Conservation (phyloP, 2,888 invertebrate genomes). For the Ramazzottius varieornatus region DNA sequence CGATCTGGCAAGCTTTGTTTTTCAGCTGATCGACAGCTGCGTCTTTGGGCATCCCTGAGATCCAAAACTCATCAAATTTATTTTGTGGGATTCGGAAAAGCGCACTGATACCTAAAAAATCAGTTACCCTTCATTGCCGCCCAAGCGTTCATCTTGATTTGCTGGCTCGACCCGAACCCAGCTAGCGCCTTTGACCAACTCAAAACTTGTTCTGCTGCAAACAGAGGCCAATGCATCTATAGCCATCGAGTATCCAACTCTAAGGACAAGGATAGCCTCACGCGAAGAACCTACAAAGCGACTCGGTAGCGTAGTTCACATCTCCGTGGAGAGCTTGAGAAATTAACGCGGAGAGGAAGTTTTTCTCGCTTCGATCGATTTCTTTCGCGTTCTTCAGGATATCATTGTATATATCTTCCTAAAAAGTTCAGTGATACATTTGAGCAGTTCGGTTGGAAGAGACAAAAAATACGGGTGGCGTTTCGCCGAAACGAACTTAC, state of each 20-base stretch:
- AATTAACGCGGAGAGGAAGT: neutral
- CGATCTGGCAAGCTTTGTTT: too few species aligned
- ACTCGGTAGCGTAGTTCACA: neutral
- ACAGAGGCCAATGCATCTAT: neutral
- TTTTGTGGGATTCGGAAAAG: too few species aligned
- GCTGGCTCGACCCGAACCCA: neutral
- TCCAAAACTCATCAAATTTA: too few species aligned
- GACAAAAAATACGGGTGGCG: neutral
- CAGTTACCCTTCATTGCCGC: neutral
- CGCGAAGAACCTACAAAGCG: neutral
- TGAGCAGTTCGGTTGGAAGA: too few species aligned
- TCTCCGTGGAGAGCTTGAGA: neutral
- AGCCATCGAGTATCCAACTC: too few species aligned
- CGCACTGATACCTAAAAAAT: too few species aligned
- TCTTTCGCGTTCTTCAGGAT: neutral
- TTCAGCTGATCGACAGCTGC: too few species aligned
- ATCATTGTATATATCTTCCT: slow-evolving; percentile 1
- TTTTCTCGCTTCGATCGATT: neutral
- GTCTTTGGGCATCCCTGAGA: too few species aligned
- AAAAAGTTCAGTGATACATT: neutral
- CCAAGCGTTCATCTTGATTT: neutral
- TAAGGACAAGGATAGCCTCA: neutral
- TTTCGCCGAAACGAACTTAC: neutral
- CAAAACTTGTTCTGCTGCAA: neutral
- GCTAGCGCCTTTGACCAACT: neutral